These are phyloP conservation scores for Eupithecia abbreviata DNA, from an alignment of 2,888 invertebrate genomes.

Conservation along the genomic window DNA sequence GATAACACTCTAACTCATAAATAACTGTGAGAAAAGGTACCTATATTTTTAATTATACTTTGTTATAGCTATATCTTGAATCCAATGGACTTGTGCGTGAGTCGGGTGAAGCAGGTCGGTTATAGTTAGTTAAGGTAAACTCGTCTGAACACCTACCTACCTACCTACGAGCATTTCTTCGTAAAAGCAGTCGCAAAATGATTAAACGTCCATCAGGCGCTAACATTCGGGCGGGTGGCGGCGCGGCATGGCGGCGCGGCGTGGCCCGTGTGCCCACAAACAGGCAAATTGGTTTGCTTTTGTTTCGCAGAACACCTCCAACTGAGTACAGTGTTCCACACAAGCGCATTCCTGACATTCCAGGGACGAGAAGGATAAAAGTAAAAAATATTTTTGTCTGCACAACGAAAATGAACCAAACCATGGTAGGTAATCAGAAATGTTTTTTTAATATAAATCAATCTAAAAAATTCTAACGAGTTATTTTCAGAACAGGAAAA, in stretches of 20 bases:
- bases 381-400: not conserved
- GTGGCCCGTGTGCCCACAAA: conserved; percentile 49
- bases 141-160: too few relatives aligned
- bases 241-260: not conserved
- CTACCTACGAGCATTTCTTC: too few relatives aligned
- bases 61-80: too few relatives aligned
- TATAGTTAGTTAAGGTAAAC: too few relatives aligned
- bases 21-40: too few relatives aligned
- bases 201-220: too few relatives aligned
- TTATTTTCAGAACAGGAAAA: not conserved
- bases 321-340: conserved; percentile 52
- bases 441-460: not conserved
- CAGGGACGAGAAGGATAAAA: not conserved
- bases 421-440: too few relatives aligned
- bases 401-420: not conserved
- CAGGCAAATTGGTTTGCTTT: conserved; percentile 66
- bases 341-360: conserved; percentile 13
- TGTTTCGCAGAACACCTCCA: conserved; percentile 66
- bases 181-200: too few relatives aligned
- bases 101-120: too few relatives aligned
- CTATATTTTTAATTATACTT: too few relatives aligned
- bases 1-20: too few relatives aligned
- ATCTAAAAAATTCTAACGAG: not conserved
- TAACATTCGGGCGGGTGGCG: not conserved
- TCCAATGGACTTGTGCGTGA: too few relatives aligned